Conservation (phyloP, 2,797 vertebrate genomes). For the Rhynchotus rufescens region DNA sequence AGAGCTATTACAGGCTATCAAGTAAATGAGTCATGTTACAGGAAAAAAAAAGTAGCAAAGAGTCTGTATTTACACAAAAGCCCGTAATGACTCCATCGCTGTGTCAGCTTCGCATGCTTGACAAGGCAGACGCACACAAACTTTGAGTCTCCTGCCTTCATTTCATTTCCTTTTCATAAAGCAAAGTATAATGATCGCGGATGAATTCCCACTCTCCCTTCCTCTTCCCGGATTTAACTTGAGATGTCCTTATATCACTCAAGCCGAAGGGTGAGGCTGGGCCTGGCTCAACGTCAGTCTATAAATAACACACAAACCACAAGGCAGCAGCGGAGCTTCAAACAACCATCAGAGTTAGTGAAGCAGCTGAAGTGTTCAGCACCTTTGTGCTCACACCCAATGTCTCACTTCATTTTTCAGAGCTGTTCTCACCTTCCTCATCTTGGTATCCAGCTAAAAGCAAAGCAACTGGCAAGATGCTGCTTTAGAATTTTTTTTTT, state of each 20-base stretch:
- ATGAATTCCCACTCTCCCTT: not conserved
- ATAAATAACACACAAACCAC: not conserved
- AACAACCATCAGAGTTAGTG: fast-evolving
- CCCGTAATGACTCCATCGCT: not conserved
- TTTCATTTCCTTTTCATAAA: constrained; percentile 35
- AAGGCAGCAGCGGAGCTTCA: not conserved
- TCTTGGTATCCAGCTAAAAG: not conserved
- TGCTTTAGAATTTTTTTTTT: not conserved
- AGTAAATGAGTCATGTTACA: constrained; percentile 34
- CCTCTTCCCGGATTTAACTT: not conserved
- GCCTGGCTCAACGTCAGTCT: not conserved
- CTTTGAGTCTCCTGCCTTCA: not conserved
- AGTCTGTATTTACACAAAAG: constrained; percentile 14
- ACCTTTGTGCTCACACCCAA: not conserved
- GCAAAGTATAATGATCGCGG: not conserved
- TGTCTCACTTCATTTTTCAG: not conserved
- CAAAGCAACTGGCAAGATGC: not conserved
- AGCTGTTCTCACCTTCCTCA: not conserved
- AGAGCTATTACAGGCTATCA: constrained; percentile 22
- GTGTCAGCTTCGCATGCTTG: not conserved
- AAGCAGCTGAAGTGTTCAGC: not conserved
- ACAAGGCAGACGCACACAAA: not conserved
- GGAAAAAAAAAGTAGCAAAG: not conserved
- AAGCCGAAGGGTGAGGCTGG: not conserved
- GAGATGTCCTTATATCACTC: not conserved